Evolutionary conservation across 2,797 vertebrate species (phyloP).

Genomic region (Discoglossus pictus): DNA sequence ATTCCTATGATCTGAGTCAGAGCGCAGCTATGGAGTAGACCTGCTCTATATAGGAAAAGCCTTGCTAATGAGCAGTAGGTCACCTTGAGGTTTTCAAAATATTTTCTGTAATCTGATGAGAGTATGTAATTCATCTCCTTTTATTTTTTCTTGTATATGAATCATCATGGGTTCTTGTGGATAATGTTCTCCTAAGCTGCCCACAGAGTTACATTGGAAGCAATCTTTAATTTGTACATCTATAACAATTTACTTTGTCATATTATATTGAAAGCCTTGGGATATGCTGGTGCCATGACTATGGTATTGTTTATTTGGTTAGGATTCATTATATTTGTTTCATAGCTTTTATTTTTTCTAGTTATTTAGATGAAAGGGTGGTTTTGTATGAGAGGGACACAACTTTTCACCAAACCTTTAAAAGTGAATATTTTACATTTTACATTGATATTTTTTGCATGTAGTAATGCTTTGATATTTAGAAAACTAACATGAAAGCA

Average conservation of each 20-base stretch:
- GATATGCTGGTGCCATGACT: neutral
- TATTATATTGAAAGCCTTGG: neutral
- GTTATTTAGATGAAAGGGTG: too few species aligned
- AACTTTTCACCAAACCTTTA: too few species aligned
- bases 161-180: conserved; percentile 23
- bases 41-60: conserved; percentile 30
- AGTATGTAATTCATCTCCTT: conserved; percentile 19
- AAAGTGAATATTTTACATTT: too few species aligned
- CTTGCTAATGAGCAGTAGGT: conserved; percentile 37
- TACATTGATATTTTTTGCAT: too few species aligned
- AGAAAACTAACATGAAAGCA: too few species aligned
- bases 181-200: conserved; percentile 20
- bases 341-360: too few species aligned
- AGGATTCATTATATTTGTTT: too few species aligned
- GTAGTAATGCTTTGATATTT: too few species aligned
- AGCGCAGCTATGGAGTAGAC: conserved; percentile 39
- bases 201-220: conserved; percentile 13
- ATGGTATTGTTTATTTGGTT: neutral
- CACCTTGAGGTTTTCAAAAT: conserved; percentile 41
- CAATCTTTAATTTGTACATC: neutral
- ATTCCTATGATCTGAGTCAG: conserved; percentile 30
- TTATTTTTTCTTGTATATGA: conserved; percentile 34
- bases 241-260: conserved; percentile 5
- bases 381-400: too few species aligned
- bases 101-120: conserved; percentile 37